phyloP scores from a whole-genome alignment of 2,888 invertebrate species.

The Drosophila lacicola region DNA sequence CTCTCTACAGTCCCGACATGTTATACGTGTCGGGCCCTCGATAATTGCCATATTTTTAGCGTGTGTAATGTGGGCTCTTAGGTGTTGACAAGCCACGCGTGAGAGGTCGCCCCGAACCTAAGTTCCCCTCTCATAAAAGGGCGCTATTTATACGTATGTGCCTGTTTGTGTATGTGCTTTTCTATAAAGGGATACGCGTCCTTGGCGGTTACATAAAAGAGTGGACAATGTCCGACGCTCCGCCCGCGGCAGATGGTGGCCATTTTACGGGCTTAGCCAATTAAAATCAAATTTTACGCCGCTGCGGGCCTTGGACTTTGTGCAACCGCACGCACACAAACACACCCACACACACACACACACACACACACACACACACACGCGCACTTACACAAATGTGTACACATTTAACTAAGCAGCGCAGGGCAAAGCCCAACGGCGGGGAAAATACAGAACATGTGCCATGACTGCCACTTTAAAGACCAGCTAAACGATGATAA shows the following conservation, averaged over 20 bases:
- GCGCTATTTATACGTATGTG: constrained; percentile 30
- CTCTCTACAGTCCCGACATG: not conserved
- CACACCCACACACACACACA: constrained; percentile 17
- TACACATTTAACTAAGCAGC: constrained; percentile 48
- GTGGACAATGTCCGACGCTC: constrained; percentile 26
- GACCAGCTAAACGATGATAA: constrained; percentile 35
- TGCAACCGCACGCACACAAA: constrained; percentile 33
- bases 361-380: too few species aligned
- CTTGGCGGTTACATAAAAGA: constrained; percentile 39
- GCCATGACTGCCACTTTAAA: constrained; percentile 49
- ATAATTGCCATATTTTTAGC: constrained; percentile 32
- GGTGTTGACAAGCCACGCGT: constrained; percentile 40
- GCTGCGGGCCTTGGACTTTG: constrained; percentile 41
- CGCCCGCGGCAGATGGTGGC: constrained; percentile 23
- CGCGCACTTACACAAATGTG: constrained; percentile 49
- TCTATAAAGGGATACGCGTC: constrained; percentile 52
- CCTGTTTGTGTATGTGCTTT: not conserved
- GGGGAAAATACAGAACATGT: constrained; percentile 32
- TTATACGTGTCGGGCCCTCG: not conserved
- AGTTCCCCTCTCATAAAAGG: constrained; percentile 33
- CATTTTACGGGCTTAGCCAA: constrained; percentile 63
- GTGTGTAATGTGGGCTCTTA: constrained; percentile 3
- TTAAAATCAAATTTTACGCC: constrained; percentile 71
- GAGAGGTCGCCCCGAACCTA: constrained; percentile 24
- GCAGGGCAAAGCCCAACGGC: constrained; percentile 35